Conservation (phyloP, 2,797 vertebrate species). For the Tokudaia tokunoshimensis region DNA sequence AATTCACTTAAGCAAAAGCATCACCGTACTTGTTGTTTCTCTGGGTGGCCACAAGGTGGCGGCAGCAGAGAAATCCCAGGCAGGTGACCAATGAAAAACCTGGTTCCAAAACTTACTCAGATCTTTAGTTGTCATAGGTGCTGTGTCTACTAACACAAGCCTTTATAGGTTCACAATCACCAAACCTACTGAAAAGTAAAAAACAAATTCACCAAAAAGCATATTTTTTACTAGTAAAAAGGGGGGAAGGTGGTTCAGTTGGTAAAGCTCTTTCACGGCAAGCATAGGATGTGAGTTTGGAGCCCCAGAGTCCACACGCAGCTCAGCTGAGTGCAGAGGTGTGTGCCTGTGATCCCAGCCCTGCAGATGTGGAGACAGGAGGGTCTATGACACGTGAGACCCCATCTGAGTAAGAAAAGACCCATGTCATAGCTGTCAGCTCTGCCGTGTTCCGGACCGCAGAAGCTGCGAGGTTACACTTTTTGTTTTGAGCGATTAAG, state of each 20-base stretch:
- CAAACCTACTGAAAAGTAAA: background rate
- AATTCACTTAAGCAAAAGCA: background rate
- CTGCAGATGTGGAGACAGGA: background rate
- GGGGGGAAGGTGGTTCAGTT: background rate
- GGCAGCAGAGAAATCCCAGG: slow-evolving; percentile 46
- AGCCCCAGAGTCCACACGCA: background rate
- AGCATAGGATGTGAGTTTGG: background rate
- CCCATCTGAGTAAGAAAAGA: background rate
- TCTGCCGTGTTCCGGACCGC: background rate
- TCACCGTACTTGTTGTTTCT: slow-evolving; percentile 35
- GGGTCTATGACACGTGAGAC: background rate
- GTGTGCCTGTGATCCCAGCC: background rate
- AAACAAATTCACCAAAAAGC: background rate
- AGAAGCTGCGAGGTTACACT: background rate
- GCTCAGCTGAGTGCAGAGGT: background rate
- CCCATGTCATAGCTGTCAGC: background rate
- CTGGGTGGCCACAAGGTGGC: slow-evolving; percentile 79
- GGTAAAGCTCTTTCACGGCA: background rate
- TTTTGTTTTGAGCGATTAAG: background rate
- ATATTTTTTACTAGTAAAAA: background rate
- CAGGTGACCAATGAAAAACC: background rate
- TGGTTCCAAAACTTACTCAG: background rate
- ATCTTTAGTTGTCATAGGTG: background rate
- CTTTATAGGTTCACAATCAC: background rate
- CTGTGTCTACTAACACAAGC: background rate